Percentiles rank a stretch among this genome's conserved stretches.
Evolutionary conservation across 2,113 vertebrate genomes (phyloP).

Genomic region (Triplophysa siluroides): DNA sequence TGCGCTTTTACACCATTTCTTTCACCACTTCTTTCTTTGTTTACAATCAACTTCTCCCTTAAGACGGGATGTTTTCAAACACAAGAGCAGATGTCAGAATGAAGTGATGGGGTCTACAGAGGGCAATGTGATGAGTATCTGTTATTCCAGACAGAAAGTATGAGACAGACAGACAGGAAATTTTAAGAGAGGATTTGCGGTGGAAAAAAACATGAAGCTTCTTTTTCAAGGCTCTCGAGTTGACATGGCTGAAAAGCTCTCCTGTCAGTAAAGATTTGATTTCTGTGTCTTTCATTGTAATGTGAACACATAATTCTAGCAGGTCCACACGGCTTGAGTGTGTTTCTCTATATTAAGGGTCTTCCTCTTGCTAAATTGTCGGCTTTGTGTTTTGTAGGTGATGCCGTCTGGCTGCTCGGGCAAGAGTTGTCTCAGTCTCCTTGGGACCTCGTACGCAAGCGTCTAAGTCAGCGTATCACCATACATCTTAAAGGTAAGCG

Average conservation of each 20-base stretch:
- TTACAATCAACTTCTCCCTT: conserved; percentile 26
- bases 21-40: conserved; percentile 15
- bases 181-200: conserved; percentile 7
- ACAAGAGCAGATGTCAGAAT: conserved; percentile 33
- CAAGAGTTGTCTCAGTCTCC: conserved; percentile 80
- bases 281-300: conserved; percentile 37
- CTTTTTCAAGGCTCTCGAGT: conserved; percentile 5
- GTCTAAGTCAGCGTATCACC: conserved; percentile 79
- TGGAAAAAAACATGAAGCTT: conserved; percentile 44
- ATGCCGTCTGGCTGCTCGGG: conserved; percentile 79
- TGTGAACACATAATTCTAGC: not conserved
- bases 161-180: conserved; percentile 30
- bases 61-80: conserved; percentile 27
- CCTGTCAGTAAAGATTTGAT: conserved; percentile 47
- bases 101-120: conserved; percentile 16
- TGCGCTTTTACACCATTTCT: conserved; percentile 31
- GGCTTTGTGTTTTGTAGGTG: conserved; percentile 73
- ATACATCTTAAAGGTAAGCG: conserved; percentile 73
- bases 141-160: conserved; percentile 52
- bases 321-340: not conserved
- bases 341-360: not conserved
- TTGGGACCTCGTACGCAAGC: conserved; percentile 90
- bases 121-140: conserved; percentile 38
- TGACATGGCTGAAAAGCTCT: conserved; percentile 49
- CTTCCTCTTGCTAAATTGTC: not conserved